Evolutionary conservation across 1,140 invertebrate genomes (phyloP).

Genomic region (Pinna nobilis): DNA sequence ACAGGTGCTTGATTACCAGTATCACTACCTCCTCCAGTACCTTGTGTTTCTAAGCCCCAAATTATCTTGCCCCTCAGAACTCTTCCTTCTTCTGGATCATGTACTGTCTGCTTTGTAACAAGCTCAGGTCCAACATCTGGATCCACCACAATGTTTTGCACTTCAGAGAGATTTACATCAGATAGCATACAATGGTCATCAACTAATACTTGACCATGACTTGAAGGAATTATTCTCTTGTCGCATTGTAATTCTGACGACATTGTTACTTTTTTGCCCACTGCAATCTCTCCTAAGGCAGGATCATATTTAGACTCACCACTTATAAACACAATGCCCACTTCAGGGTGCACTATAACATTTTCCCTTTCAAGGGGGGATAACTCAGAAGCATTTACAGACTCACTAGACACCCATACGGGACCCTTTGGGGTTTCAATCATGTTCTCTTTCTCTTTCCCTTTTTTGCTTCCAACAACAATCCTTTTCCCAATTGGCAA

Average conservation of each 20-base stretch:
- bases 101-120: not conserved
- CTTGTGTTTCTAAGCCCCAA: too few relatives aligned
- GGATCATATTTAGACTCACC: not conserved
- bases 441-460: too few relatives aligned
- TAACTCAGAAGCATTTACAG: not conserved
- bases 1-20: too few relatives aligned
- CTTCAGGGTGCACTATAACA: not conserved
- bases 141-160: not conserved
- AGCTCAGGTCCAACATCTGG: not conserved
- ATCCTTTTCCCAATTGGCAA: not conserved
- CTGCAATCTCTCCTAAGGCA: not conserved
- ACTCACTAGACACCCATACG: not conserved
- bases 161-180: not conserved
- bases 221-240: too few relatives aligned
- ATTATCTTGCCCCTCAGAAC: not conserved
- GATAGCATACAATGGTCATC: too few relatives aligned
- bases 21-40: too few relatives aligned
- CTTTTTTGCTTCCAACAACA: too few relatives aligned
- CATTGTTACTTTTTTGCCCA: not conserved
- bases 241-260: too few relatives aligned
- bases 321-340: not conserved
- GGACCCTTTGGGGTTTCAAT: not conserved
- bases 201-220: too few relatives aligned
- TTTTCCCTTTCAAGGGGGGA: not conserved
- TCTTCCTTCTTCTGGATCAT: not conserved